Conservation (phyloP, 1,140 invertebrate genomes). For the Halyomorpha halys region DNA sequence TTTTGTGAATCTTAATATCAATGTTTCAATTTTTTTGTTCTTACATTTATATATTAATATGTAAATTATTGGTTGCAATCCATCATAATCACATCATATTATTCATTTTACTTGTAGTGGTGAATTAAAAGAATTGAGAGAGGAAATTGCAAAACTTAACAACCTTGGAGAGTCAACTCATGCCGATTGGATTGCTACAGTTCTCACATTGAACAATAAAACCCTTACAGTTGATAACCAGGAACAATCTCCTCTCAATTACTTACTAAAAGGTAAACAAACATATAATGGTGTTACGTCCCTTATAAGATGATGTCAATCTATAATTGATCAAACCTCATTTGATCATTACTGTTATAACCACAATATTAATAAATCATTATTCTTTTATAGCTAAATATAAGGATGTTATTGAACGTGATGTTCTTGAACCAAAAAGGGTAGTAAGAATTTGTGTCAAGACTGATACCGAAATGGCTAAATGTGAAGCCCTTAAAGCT, state of each 20-base stretch:
- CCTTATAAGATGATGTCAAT: no score
- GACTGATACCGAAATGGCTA: slow-evolving; percentile 45
- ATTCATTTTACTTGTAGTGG: no score
- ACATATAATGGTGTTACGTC: no score
- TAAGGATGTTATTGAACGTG: slow-evolving; percentile 62
- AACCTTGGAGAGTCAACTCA: slow-evolving; percentile 39
- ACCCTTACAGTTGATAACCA: slow-evolving; percentile 48
- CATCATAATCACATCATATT: no score
- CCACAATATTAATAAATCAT: neutral
- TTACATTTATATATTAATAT: no score
- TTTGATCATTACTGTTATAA: neutral
- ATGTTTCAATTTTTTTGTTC: no score
- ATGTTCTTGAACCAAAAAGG: slow-evolving; percentile 45
- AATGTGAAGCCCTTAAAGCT: slow-evolving; percentile 52
- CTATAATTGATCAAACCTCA: neutral
- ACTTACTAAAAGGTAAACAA: slow-evolving; percentile 45
- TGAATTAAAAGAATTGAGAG: slow-evolving; percentile 23
- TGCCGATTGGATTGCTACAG: slow-evolving; percentile 44
- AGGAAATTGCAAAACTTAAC: slow-evolving; percentile 38
- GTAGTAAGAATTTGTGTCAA: slow-evolving; percentile 53
- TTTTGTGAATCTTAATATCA: no score
- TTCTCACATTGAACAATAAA: slow-evolving; percentile 44
- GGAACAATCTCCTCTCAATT: slow-evolving; percentile 48
- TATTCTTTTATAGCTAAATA: slow-evolving; percentile 49
- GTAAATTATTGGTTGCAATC: no score